Evolutionary conservation across 2,888 invertebrate genomes (phyloP).

Genomic region (Drosophila borborema): DNA sequence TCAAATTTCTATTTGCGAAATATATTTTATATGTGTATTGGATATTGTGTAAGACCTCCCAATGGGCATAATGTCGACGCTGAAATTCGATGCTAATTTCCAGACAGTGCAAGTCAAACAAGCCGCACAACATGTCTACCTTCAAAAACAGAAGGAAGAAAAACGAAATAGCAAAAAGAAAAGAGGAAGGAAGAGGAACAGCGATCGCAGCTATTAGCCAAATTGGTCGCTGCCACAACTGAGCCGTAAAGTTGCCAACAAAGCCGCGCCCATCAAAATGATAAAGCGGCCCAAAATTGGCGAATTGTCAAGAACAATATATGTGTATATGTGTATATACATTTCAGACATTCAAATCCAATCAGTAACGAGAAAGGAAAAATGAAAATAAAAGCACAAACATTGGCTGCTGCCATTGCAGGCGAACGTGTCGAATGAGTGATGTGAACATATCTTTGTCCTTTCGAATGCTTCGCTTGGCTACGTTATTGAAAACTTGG

Average conservation of each 20-base stretch:
- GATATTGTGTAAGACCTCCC: background rate
- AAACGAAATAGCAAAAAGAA: background rate
- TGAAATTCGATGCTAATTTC: constrained; percentile 76
- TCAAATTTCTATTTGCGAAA: constrained; percentile 62
- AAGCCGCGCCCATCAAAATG: constrained; percentile 50
- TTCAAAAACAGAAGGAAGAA: background rate
- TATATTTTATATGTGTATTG: constrained; percentile 16
- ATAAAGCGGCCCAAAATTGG: constrained; percentile 34
- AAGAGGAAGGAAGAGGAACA: background rate
- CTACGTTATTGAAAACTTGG: constrained; percentile 28
- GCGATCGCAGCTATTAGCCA: constrained; percentile 56
- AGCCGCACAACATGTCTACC: constrained; percentile 11
- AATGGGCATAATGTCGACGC: too few relatives aligned
- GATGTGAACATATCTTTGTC: constrained; percentile 41
- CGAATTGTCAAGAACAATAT: constrained; percentile 17
- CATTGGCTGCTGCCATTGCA: constrained; percentile 13
- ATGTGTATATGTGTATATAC: background rate
- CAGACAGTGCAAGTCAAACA: constrained; percentile 61
- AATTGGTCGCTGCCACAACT: constrained; percentile 52
- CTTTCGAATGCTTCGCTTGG: constrained; percentile 17
- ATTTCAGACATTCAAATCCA: constrained; percentile 44
- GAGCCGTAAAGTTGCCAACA: constrained; percentile 52
- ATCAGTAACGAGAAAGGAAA: constrained; percentile 40
- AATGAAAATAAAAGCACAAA: constrained; percentile 22
- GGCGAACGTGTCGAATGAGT: constrained; percentile 50